These are phyloP conservation scores for Drosophila nigritarsus DNA, from an alignment of 2,888 invertebrate genomes.

Conservation along the genomic window DNA sequence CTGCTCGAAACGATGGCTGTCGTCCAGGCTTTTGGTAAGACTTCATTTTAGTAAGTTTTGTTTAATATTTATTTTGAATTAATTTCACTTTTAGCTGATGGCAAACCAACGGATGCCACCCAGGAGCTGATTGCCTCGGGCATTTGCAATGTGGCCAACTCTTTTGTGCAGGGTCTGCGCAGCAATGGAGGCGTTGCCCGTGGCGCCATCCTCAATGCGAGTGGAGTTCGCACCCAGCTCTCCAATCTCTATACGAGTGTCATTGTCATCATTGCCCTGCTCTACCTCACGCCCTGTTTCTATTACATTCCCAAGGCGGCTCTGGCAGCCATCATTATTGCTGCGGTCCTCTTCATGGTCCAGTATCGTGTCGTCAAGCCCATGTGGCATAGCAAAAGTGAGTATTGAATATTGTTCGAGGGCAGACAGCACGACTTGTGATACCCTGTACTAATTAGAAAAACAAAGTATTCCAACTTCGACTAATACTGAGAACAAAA, in stretches of 20 bases:
- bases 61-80: neutral
- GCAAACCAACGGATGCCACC: constrained; percentile 94
- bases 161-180: constrained; percentile 93
- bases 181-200: constrained; percentile 93
- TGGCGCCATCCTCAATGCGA: constrained; percentile 95
- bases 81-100: constrained; percentile 86
- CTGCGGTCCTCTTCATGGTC: constrained; percentile 96
- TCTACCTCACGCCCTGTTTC: constrained; percentile 95
- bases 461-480: neutral
- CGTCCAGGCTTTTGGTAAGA: constrained; percentile 83
- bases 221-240: constrained; percentile 94
- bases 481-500: too few species aligned
- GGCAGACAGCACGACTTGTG: neutral
- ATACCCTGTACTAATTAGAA: neutral
- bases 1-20: constrained; percentile 95
- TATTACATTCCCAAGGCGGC: constrained; percentile 94
- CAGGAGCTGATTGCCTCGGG: constrained; percentile 96
- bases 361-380: constrained; percentile 94
- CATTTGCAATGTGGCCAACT: constrained; percentile 91
- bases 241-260: constrained; percentile 93
- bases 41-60: accelerated
- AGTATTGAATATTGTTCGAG: constrained; percentile 82
- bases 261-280: constrained; percentile 93
- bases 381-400: constrained; percentile 96
- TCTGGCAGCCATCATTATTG: constrained; percentile 95